Conservation (phyloP, 2,113 vertebrate genomes). For the Hipposideros armiger region DNA sequence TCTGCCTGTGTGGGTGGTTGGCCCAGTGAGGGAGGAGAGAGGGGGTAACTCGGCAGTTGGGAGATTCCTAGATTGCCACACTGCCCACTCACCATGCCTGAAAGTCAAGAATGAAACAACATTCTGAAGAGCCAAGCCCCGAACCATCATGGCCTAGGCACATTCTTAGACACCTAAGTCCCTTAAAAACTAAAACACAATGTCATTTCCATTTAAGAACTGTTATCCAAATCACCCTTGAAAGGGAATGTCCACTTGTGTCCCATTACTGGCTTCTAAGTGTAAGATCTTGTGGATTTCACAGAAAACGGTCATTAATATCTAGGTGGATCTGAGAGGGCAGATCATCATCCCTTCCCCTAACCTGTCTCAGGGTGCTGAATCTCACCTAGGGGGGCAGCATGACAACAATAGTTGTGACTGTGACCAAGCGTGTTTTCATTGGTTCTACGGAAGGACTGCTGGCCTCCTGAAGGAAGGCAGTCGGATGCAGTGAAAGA, state of each 20-base stretch:
- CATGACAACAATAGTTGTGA: background rate
- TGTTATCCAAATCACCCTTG: background rate
- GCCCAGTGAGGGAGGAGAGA: background rate
- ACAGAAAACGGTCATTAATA: background rate
- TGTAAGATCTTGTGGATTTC: background rate
- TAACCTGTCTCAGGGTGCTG: background rate
- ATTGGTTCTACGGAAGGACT: background rate
- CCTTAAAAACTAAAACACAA: constrained; percentile 15
- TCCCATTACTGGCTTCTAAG: background rate
- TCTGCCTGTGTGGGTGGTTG: background rate
- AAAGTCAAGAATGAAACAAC: background rate
- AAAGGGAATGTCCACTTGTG: background rate
- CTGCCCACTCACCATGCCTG: background rate
- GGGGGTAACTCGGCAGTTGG: background rate
- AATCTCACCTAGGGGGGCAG: background rate
- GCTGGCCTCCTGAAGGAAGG: background rate
- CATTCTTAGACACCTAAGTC: background rate
- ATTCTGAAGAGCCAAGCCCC: background rate
- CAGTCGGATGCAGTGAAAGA: background rate
- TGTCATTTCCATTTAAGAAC: constrained; percentile 38
- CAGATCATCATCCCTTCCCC: background rate
- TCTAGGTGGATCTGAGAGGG: background rate
- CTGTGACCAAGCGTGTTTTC: background rate
- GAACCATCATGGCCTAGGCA: background rate
- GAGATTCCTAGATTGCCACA: background rate